phyloP scores from a whole-genome alignment of 2,797 vertebrate genomes.

The Gymnopithys bicolor region DNA sequence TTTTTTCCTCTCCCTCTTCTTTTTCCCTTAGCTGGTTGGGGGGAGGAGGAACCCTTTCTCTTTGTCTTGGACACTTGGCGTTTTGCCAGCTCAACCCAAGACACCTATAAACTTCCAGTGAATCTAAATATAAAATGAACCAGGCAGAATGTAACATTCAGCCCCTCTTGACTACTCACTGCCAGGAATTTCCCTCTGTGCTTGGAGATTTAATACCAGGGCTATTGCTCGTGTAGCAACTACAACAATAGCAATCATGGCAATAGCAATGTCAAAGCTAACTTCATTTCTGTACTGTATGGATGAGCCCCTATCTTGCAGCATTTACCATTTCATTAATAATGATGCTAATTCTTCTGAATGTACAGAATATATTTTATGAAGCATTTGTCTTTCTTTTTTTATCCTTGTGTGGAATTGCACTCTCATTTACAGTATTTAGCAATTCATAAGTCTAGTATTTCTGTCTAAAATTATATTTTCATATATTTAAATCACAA shows the following conservation, averaged over 20 bases:
- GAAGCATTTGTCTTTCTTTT: not conserved
- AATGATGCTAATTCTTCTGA: not conserved
- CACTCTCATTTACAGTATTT: not conserved
- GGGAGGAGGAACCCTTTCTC: too few relatives aligned
- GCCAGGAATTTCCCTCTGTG: not conserved
- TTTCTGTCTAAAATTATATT: not conserved
- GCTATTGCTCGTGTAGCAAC: not conserved
- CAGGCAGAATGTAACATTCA: not conserved
- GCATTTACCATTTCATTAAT: not conserved
- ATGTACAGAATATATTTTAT: not conserved
- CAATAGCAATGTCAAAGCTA: not conserved
- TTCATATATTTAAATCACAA: not conserved
- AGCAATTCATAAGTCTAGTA: not conserved
- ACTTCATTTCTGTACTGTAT: not conserved
- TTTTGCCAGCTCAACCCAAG: too few relatives aligned
- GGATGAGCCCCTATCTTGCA: not conserved
- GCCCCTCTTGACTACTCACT: not conserved
- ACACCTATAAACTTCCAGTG: not conserved
- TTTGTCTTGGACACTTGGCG: too few relatives aligned
- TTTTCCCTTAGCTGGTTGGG: too few relatives aligned
- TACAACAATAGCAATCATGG: not conserved
- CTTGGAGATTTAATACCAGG: not conserved
- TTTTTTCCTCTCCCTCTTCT: too few relatives aligned
- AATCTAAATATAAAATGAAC: conserved; percentile 10
- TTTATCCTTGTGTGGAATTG: not conserved